Base-by-base conservation (phyloP, 2,113 vertebrate species). In the Camelus bactrianus region DNA sequence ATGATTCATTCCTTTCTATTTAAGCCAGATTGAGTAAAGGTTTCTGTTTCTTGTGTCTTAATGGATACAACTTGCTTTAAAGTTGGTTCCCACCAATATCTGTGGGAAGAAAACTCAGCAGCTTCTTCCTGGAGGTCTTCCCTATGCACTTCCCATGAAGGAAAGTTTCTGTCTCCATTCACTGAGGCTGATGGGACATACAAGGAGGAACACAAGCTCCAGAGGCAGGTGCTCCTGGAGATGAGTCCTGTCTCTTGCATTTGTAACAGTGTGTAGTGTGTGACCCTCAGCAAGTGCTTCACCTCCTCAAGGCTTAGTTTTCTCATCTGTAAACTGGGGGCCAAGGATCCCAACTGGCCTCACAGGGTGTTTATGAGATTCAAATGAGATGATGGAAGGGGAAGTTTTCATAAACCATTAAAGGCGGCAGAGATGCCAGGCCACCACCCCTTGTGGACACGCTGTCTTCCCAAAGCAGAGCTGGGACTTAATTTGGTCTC, bases 71-170 rank as follows among this genome's bases (percentile, higher is more conserved):
- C 42, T 86, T 50, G 16, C n/a, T 94, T 75, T 81, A 22, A 30
- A 54, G 15, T 30, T 54, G 76, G 75, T 46, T 73, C 32, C 62
- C 52, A 32, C 14, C 46, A 7, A 13, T 17, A 10, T 50, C 60
- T 28, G 10, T n/a, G 35, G 54, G 72, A 52, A 42, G 69, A 70
- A 70, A 28, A 77, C 6, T 13, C 62, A 11, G 56, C 35, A 42
- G 0, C 62, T 32, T 30, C 52, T 52, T 62, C 32, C 62, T 32
- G 32, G 52, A 52, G 60, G 70, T 56, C 52, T 9, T 69, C 32
- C 20, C 30, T 48, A 0, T 16, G 16, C 20, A 24, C 11, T 35
- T 50, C 60, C 35, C 0, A 2, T 0, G 50, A 52, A 70, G 79
- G 56, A 64, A 42, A 48, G 2, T 20, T 22, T 17, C n/a, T 92